Evolutionary conservation across 2,888 invertebrate species (phyloP), one percentile per base, ranked within the genome.

Genomic region (Pterostichus madidus): DNA sequence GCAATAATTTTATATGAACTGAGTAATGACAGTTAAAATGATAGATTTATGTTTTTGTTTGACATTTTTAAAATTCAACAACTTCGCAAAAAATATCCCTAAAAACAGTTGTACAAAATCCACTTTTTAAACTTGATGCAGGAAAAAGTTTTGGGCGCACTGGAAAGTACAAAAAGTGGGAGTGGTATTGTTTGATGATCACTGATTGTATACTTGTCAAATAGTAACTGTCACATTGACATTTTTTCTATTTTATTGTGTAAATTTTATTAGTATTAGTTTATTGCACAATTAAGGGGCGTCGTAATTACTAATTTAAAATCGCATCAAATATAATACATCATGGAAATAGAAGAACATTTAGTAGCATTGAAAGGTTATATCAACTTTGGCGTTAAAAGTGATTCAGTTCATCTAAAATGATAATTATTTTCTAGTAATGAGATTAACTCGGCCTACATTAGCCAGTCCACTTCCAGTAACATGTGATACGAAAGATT

Each of bases 401-500:
- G 31, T 24, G 11, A 10, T 75, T 7, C 5, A n/a, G 11, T 75
- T 46, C 8, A 17, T 17, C 31, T 68, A 68, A 71, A 71, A 71
- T 71, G 17, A 8, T 39, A 7, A 39, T 24, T 71, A 71, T 17
- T 44, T 71, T 87, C 88, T 84, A 94, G 99, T 99, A 77, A 98
- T 99, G 98, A 93, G 99, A 85, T 92, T 99, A 84, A 98, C 98
- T 0, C 94, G 97, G 87, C 99, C 99, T 4, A 96, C 97, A 35
- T 91, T 99, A 85, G 95, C 96, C 84, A 95, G 95, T 87, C 95
- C 96, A 8, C 92, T 94, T 86, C 94, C 96, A 84, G 93, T 97
- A 1, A 95, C 96, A 5, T 96, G 95, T 87, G 98, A 98, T 89
- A 93, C 93, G 5, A 94, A 95, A 88, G 97, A 98, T 90, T 92